Percentiles rank a stretch among this genome's conserved stretches.
phyloP scores from a whole-genome alignment of 2,888 invertebrate genomes.

The Cordilura impudica region DNA sequence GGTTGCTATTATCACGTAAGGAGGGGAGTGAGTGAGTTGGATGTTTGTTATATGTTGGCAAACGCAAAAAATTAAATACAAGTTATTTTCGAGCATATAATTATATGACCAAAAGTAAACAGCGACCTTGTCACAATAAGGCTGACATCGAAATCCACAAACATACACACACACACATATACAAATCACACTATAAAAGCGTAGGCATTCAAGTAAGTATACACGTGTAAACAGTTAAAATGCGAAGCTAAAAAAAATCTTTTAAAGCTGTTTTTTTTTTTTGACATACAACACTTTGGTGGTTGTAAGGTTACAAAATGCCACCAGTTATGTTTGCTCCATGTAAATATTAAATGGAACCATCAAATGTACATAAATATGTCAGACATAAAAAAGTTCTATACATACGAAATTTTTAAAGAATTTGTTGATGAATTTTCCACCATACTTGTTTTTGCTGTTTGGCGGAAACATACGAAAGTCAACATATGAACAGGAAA shows the following conservation, averaged over 20 bases:
- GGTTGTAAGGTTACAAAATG: constrained; percentile 20
- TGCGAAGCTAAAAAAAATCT: not conserved
- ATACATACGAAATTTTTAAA: not conserved
- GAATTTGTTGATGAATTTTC: constrained; percentile 25
- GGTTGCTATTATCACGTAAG: not conserved
- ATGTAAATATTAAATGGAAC: not conserved
- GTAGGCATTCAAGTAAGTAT: constrained; percentile 1
- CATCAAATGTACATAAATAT: not conserved
- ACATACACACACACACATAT: not conserved
- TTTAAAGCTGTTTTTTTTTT: not conserved
- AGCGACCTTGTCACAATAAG: constrained; percentile 21
- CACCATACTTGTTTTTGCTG: not conserved
- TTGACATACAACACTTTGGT: constrained; percentile 8
- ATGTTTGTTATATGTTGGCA: not conserved
- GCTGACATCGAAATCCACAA: not conserved
- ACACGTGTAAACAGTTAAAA: constrained; percentile 17
- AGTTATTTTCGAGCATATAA: constrained; percentile 22
- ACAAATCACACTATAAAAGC: not conserved
- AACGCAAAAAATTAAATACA: constrained; percentile 11
- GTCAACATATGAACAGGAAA: constrained; percentile 33
- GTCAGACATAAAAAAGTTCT: not conserved
- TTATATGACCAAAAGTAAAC: not conserved
- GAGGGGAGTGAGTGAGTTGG: no score
- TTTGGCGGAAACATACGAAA: not conserved
- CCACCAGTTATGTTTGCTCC: constrained; percentile 6